Evolutionary conservation across 2,888 invertebrate species (phyloP), one percentile per base, ranked within the genome.

Genomic region (Dicycla oo): DNA sequence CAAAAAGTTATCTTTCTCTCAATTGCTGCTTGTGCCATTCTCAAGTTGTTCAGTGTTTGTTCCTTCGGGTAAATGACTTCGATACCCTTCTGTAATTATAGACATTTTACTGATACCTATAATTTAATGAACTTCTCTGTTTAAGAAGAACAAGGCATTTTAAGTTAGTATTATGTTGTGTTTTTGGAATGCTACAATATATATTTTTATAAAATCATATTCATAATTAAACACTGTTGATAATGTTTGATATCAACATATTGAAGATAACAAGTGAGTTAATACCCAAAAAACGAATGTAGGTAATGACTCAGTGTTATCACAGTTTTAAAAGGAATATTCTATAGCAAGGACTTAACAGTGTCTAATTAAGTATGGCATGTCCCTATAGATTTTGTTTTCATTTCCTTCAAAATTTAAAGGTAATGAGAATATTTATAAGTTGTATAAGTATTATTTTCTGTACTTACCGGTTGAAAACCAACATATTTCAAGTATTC

Each of bases 1-100:
- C 95, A 94, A 74, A 93, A 93, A 58, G 86, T 86, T 5, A 96
- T 91, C 80, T 96, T 96, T 54, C 94, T 90, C 73, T 94, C 92
- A 43, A 96, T 90, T 0, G 94, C 94, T 11, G 88, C 90, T 75
- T 91, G 91, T 0, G 95, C 94, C 79, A 93, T 87, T 64, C 92
- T 89, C 34, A 96, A 84, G 40, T 91, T 93, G 69, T 86, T 92
- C 4, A 95, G 80, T 3, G 91, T 85, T 49, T 88, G 84, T 53
- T 92, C 92, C 63, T 89, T 91, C 0, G 94, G 93, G 72, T 93
- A 95, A 26, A 84, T 83, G 53, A 91, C 86, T 51, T 90, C 81
- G 51, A 87, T 85, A 49, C 89, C 88, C 43, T 83, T 72, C 95
- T 95, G 83, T 47, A 91, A 92, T 4, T 23, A 40, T 69, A 73